Evolutionary conservation across 2,888 invertebrate genomes (phyloP).

Genomic region (Desoria tigrina): DNA sequence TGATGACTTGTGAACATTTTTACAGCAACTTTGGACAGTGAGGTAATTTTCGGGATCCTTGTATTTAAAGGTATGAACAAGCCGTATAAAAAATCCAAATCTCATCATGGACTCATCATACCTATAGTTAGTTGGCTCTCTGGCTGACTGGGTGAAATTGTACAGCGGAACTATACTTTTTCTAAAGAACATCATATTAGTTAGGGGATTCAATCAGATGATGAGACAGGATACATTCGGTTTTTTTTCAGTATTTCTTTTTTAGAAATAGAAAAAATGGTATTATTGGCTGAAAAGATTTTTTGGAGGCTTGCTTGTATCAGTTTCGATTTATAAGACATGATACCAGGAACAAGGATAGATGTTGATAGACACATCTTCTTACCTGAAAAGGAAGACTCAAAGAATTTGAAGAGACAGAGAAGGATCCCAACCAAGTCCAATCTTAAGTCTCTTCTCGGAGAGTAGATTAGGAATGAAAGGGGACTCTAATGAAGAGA

Average conservation of each 20-base stretch:
- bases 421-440: background rate
- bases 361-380: background rate
- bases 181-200: slow-evolving; percentile 10
- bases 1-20: slow-evolving; percentile 11
- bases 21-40: too few relatives aligned
- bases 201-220: slow-evolving; percentile 5
- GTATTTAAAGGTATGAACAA: too few relatives aligned
- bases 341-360: background rate
- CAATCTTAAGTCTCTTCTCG: too few relatives aligned
- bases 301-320: background rate
- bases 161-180: slow-evolving; percentile 21
- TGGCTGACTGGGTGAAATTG: slow-evolving; percentile 9
- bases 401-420: slow-evolving; percentile 5
- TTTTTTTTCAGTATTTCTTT: background rate
- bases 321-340: background rate
- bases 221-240: slow-evolving; percentile 3
- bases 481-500: slow-evolving; percentile 50
- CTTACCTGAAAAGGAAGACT: background rate
- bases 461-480: slow-evolving; percentile 20
- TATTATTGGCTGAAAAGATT: background rate
- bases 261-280: slow-evolving; percentile 4
- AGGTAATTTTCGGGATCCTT: too few relatives aligned
- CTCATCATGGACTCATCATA: too few relatives aligned
- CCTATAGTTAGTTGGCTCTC: background rate
- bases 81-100: too few relatives aligned